Conservation (phyloP, 2,113 vertebrate genomes). For the Asarcornis scutulata region DNA sequence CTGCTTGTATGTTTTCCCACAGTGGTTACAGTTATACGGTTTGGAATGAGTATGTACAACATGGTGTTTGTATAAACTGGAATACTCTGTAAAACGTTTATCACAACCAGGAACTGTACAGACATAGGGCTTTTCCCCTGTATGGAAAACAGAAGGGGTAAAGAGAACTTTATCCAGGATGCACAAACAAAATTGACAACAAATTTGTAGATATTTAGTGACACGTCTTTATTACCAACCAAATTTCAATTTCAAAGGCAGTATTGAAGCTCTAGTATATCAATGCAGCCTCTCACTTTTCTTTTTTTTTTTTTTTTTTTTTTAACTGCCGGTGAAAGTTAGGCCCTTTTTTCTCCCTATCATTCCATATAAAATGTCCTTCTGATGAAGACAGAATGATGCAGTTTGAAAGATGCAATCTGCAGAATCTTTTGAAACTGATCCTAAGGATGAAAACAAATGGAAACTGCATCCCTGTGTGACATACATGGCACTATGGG, state of each 20-base stretch:
- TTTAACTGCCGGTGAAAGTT: background rate
- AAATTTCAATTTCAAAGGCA: background rate
- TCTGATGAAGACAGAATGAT: background rate
- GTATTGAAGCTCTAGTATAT: background rate
- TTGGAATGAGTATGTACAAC: constrained; percentile 99
- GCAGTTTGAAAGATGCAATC: background rate
- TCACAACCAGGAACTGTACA: constrained; percentile 98
- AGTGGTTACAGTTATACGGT: constrained; percentile 99
- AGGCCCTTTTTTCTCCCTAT: background rate
- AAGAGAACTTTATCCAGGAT: background rate
- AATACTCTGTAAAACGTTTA: constrained; percentile 99
- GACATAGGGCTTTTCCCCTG: constrained; percentile 99
- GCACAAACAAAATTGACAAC: background rate
- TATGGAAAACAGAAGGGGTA: background rate
- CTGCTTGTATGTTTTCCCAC: constrained; percentile 98
- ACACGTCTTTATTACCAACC: background rate
- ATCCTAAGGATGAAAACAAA: background rate
- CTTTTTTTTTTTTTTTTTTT: background rate
- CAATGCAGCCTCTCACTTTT: background rate
- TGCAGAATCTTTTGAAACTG: background rate
- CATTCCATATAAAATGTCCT: background rate
- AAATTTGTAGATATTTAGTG: background rate
- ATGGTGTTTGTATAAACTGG: constrained; percentile 98
- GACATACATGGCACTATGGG: background rate
- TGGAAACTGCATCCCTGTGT: background rate